Base-by-base conservation (phyloP, 2,113 vertebrate species). In the Lamprologus sp. region DNA sequence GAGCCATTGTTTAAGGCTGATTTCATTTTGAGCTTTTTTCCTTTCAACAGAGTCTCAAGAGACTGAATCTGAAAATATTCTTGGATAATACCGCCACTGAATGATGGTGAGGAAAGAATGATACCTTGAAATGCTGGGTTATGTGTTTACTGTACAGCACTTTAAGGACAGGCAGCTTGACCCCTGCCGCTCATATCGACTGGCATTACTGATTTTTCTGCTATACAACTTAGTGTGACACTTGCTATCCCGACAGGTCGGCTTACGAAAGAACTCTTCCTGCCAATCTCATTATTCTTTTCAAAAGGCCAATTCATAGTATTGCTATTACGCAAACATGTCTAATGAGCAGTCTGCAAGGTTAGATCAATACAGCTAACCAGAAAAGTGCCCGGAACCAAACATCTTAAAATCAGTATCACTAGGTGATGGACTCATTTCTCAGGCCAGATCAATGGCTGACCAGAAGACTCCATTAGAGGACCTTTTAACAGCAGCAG, bases 131-230 rank as follows among this genome's bases (percentile, higher is more conserved):
- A 83, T 2, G 82, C 77, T 21, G 51, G 12, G 75, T 70, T 7
- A n/a, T 87, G 70, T 86, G 87, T 92, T 91, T 86, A 92, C 85
- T 70, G 75, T 77, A 53, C 81, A 77, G 79, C 54, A 70, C 82
- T 79, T 58, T 85, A 79, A 89, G 88, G 89, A 92, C 84, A 84
- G 77, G 65, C 81, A 63, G 79, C 56, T 85, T 91, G 91, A 93
- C 94, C 88, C 89, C 92, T 83, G 88, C 90, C 80, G 83, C 88
- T 85, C 68, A 6, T 77, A 91, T 92, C 33, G 87, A 94, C 88
- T 81, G 83, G 35, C 77, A 21, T 51, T 92, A 93, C 79, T 23
- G 87, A 93, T 93, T 91, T 90, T 79, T 23, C 81, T 53, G 40
- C 81, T 73, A 9, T 79, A 86, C 51, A 68, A 83, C 83, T 56